A percentile compares a stretch with the other conserved stretches of the same genome.
phyloP scores from a whole-genome alignment of 1,140 invertebrate genomes.

The Anthonomus grandis region DNA sequence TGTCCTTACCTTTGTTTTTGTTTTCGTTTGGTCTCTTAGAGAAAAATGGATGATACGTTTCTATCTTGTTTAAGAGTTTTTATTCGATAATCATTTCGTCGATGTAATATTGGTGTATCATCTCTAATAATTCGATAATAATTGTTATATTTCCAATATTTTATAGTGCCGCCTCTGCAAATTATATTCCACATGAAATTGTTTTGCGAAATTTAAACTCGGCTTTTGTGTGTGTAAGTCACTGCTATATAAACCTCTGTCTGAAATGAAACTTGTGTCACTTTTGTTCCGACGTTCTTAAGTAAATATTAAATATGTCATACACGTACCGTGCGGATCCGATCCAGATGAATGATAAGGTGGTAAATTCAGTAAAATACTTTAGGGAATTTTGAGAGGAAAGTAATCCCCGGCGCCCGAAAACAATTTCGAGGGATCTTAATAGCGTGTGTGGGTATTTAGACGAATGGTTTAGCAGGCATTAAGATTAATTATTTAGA shows the following conservation, averaged over 20 bases:
- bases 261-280: constrained; percentile 41
- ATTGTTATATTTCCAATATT: no score
- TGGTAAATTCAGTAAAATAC: constrained; percentile 27
- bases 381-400: constrained; percentile 22
- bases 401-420: constrained; percentile 20
- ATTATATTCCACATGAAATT: constrained; percentile 21
- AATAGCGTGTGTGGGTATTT: neutral
- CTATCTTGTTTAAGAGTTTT: no score
- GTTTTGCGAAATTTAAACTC: constrained; percentile 36
- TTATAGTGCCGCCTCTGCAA: constrained; percentile 10
- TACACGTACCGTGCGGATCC: constrained; percentile 23
- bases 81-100: no score
- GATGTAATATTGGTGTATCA: no score
- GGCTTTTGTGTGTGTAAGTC: constrained; percentile 29
- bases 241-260: constrained; percentile 31
- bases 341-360: constrained; percentile 31
- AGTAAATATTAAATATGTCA: constrained; percentile 31
- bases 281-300: constrained; percentile 33
- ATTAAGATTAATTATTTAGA: constrained; percentile 7
- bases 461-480: constrained; percentile 4
- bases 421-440: constrained; percentile 20
- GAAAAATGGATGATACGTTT: no score
- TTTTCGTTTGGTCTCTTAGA: no score
- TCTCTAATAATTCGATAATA: no score
- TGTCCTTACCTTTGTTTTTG: no score